A percentile compares a stretch with the other conserved stretches of the same genome.
These are phyloP conservation scores for Enhydra lutris DNA, from an alignment of 2,113 vertebrate species.

Conservation along the genomic window DNA sequence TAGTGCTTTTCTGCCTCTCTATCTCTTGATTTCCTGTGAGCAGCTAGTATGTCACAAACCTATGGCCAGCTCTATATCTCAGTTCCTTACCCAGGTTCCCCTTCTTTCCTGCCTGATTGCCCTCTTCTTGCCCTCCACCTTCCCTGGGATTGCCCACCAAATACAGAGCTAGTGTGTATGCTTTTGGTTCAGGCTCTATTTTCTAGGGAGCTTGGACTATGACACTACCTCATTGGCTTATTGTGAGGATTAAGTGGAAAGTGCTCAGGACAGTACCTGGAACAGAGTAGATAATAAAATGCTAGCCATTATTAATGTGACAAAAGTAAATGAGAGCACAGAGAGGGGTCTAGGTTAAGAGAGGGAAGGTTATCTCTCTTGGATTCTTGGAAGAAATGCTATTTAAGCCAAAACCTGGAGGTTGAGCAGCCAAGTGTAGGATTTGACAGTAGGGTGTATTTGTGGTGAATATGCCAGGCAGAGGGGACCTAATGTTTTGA, in stretches of 20 bases:
- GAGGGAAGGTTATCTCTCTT: not conserved
- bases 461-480: not conserved
- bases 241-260: not conserved
- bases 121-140: not conserved
- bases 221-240: not conserved
- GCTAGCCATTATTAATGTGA: not conserved
- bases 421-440: not conserved
- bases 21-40: not conserved
- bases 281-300: not conserved
- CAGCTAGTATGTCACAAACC: not conserved
- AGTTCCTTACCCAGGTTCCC: not conserved
- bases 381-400: not conserved
- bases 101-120: not conserved
- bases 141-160: not conserved
- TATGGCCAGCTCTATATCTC: not conserved
- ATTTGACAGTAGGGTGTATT: not conserved
- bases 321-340: not conserved
- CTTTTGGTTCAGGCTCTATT: not conserved
- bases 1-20: not conserved
- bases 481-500: not conserved
- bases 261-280: not conserved
- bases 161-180: not conserved
- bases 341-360: not conserved
- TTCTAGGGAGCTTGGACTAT: not conserved
- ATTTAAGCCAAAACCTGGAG: not conserved